Base-by-base conservation (phyloP, 1,140 invertebrate species). In the Bradynema listronoti region DNA sequence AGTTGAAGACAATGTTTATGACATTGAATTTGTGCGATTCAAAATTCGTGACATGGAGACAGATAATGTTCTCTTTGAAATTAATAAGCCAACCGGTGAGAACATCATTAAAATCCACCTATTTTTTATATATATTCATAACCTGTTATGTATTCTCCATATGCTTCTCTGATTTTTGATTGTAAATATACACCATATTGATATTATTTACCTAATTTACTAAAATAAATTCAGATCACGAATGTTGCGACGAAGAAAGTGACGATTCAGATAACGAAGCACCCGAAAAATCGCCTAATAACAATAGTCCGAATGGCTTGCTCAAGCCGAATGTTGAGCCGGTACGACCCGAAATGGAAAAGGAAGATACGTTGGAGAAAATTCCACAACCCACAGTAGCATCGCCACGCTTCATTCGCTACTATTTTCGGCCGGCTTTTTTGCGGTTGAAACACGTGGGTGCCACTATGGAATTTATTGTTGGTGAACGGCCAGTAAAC, bases 1-100 rank as follows among this genome's bases (percentile, higher is more conserved):
- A 58, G 88, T 90, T 19, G 90, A 94, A 72, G 91, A 89, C 24
- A 98, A 97, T 81, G 83, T 93, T 53, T 97, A 90, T 81, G 89
- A 94, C 69, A 97, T 98, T 76, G 92, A 97, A 80, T 98, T 98
- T 80, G 93, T 90, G 29, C 84, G 89, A 65, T 98, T 97, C 80
- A 93, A 94, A 83, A 91, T 98, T 62, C 82, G 93, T 56, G 92
- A 98, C 80, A 83, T 97, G 76, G 91, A 96, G 72, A 88, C 87
- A 61, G 89, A 88, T 22, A 87, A 86, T 5, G 85, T 93, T 39
- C 82, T 98, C 24, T 98, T 98, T 83, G 93, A 98, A 83, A 94
- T 98, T 58, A 88, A 89, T 4, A 96, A 97, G 79, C 91, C 91
- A 27, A 83, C 85, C 27, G 51, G 68, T 66, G 6, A 11, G 24